Evolutionary conservation across 2,113 vertebrate genomes (phyloP), one percentile per base, ranked within the genome.

Genomic region (Sinocyclocheilus rhinocerous): DNA sequence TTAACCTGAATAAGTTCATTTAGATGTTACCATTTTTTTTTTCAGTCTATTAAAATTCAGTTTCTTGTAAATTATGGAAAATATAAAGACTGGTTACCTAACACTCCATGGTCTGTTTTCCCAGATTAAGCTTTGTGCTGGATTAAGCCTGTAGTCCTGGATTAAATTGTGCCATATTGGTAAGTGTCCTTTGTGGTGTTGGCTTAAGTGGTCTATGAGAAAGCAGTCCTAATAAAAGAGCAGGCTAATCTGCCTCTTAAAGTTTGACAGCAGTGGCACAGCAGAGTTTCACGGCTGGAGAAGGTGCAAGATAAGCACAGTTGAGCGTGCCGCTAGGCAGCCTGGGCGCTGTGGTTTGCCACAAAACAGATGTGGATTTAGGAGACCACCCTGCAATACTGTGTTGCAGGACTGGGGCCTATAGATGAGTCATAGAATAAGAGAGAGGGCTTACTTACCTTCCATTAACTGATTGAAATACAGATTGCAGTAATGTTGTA

Each of bases 321-420:
- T 50, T 63, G 85, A 75, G 69, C 52, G 4, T 86, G 85, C 78
- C 29, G 67, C 69, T 59, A 55, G 65, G 55, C 80, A 76, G 36
- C 85, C 78, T 48, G 36, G 81, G 86, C 65, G 26, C 83, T 87
- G 86, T 69, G 80, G 86, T 85, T 24, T 16, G 22, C 70, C 65
- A 80, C 73, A 48, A 87, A 85, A 88, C 86, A 87, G 83, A 65
- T 82, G 76, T 85, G 86, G 83, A 76, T 75, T 89, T 79, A 76
- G 85, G n/a, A 84, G 86, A 85, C 86, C 85, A 83, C 75, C 85
- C 79, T 75, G 79, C 45, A 82, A 52, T 69, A 52, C 70, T 42
- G 76, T 26, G 70, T 73, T 80, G 65, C 76, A 70, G 39, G 42
- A 73, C 67, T 50, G 59, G 42, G 75, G 79, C 79, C 79, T 87